Evolutionary conservation across 2,888 invertebrate species (phyloP).

Genomic region (Cabera pusaria): DNA sequence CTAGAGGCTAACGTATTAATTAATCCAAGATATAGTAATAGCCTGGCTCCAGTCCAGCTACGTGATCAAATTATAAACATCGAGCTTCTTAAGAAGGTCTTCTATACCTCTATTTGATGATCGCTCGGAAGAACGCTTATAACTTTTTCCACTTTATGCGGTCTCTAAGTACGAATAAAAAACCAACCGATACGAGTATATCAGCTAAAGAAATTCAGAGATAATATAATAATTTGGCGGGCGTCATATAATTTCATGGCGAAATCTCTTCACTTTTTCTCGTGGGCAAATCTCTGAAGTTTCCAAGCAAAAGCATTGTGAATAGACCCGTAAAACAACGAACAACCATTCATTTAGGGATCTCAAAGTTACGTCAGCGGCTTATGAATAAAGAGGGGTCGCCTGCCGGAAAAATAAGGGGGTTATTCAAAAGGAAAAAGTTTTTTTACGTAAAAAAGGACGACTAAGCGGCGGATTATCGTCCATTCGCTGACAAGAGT

Average conservation of each 20-base stretch:
- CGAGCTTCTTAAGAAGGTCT: background rate
- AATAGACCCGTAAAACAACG: slow-evolving; percentile 82
- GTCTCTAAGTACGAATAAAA: slow-evolving; percentile 24
- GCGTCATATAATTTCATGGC: slow-evolving; percentile 56
- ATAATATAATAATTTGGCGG: slow-evolving; percentile 53
- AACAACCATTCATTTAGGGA: slow-evolving; percentile 81
- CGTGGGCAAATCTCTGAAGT: slow-evolving; percentile 69
- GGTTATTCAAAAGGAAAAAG: slow-evolving; percentile 73
- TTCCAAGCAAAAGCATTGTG: slow-evolving; percentile 74
- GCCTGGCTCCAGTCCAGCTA: background rate
- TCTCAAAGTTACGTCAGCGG: slow-evolving; percentile 76
- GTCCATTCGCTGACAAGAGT: slow-evolving; percentile 71
- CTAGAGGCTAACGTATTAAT: slow-evolving; percentile 50
- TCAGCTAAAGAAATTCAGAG: slow-evolving; percentile 36
- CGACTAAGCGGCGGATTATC: slow-evolving; percentile 73
- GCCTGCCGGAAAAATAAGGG: slow-evolving; percentile 67
- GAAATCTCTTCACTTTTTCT: slow-evolving; percentile 55
- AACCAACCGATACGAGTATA: slow-evolving; percentile 20
- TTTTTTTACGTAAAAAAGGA: slow-evolving; percentile 70
- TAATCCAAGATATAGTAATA: slow-evolving; percentile 39
- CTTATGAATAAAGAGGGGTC: slow-evolving; percentile 80
- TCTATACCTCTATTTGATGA: background rate
- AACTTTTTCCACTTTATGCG: slow-evolving; percentile 19
- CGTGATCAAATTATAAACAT: slow-evolving; percentile 4
- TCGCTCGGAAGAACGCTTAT: slow-evolving; percentile 2